phyloP scores from a whole-genome alignment of 2,113 vertebrate species.

The Papio anubis region DNA sequence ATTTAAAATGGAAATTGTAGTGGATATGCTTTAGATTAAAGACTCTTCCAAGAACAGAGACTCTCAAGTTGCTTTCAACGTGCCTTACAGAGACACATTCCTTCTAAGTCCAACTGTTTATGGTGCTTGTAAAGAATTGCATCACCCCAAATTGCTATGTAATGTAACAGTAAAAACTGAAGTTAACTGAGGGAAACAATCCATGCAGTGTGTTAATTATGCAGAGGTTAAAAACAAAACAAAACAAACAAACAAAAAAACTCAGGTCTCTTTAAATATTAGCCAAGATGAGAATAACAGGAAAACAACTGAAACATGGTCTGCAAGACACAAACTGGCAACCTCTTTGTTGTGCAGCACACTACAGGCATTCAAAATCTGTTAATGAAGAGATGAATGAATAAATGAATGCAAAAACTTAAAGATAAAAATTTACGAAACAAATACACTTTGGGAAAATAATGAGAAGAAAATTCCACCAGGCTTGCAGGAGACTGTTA shows the following conservation, averaged over 20 bases:
- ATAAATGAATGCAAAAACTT: background rate
- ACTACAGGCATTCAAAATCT: background rate
- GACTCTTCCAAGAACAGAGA: background rate
- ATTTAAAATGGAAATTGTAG: background rate
- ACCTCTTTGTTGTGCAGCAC: background rate
- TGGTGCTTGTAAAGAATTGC: background rate
- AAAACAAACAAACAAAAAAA: background rate
- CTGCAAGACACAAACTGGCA: background rate
- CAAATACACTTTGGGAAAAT: background rate
- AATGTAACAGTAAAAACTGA: background rate
- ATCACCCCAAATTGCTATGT: background rate
- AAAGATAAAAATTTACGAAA: background rate
- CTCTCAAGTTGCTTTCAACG: background rate
- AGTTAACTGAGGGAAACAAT: background rate
- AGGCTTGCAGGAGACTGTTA: background rate
- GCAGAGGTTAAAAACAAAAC: background rate
- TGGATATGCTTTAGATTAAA: background rate
- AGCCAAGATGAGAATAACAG: background rate
- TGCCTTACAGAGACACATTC: background rate
- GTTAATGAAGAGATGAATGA: background rate
- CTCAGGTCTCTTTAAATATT: background rate
- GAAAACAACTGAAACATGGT: background rate
- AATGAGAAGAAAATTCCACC: background rate
- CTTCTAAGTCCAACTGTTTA: background rate
- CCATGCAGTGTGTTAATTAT: background rate